Evolutionary conservation across 2,888 invertebrate genomes (phyloP).

Genomic region (Fabriciana adippe): DNA sequence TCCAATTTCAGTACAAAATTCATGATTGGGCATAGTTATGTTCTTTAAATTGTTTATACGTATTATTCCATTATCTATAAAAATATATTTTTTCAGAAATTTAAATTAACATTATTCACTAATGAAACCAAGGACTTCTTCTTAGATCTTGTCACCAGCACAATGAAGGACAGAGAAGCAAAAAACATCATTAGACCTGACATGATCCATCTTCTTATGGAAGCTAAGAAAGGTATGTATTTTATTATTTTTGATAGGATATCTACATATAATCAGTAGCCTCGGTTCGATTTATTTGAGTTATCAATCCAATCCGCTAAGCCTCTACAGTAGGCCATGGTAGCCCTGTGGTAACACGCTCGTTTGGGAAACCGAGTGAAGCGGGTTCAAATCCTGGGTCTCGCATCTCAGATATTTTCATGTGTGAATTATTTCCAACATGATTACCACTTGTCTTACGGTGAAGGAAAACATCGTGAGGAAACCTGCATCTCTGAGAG

Average conservation of each 20-base stretch:
- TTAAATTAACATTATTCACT: conserved; percentile 46
- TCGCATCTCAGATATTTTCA: too few relatives aligned
- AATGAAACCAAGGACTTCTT: conserved; percentile 52
- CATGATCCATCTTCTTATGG: conserved; percentile 78
- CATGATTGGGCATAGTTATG: too few relatives aligned
- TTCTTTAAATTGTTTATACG: too few relatives aligned
- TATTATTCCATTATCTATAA: too few relatives aligned
- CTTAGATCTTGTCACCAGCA: conserved; percentile 57
- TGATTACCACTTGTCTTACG: too few relatives aligned
- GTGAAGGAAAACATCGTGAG: too few relatives aligned
- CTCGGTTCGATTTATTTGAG: background rate
- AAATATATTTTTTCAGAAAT: conserved; percentile 36
- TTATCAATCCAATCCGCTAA: background rate
- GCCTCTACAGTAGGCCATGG: too few relatives aligned
- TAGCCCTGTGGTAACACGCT: too few relatives aligned
- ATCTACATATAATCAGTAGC: background rate
- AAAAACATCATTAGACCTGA: conserved; percentile 63
- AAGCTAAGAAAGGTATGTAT: conserved; percentile 65
- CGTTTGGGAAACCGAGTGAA: too few relatives aligned
- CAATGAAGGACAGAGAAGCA: conserved; percentile 62
- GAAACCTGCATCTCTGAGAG: too few relatives aligned
- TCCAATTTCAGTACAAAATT: background rate
- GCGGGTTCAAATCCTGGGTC: too few relatives aligned
- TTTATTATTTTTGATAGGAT: background rate
- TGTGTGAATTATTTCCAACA: too few relatives aligned